phyloP scores from a whole-genome alignment of 2,888 invertebrate genomes.

The Dysmachus trigonus region DNA sequence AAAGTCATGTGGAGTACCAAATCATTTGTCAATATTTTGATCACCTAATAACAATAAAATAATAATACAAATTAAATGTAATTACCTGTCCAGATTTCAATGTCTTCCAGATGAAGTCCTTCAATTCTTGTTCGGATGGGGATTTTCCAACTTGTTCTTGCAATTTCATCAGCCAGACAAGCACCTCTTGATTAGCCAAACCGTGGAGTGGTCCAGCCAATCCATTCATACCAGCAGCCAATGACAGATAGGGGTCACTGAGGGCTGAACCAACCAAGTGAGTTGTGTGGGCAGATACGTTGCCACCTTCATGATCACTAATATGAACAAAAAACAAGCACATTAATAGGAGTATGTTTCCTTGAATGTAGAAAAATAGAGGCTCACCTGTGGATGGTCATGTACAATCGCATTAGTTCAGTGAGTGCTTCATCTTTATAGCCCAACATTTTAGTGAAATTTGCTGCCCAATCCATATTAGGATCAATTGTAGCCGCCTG shows the following conservation, averaged over 20 bases:
- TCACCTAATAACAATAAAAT: neutral
- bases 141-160: constrained; percentile 85
- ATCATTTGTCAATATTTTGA: neutral
- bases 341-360: neutral
- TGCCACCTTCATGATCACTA: constrained; percentile 87
- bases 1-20: too few relatives aligned
- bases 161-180: constrained; percentile 93
- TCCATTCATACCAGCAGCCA: constrained; percentile 87
- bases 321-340: neutral
- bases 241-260: constrained; percentile 86
- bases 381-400: constrained; percentile 76
- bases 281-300: constrained; percentile 88
- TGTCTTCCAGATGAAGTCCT: constrained; percentile 98
- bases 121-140: constrained; percentile 88
- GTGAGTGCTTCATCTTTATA: constrained; percentile 77
- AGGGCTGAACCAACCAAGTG: constrained; percentile 88
- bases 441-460: constrained; percentile 84
- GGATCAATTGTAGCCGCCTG: constrained; percentile 81
- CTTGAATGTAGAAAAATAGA: constrained; percentile 1
- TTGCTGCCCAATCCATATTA: constrained; percentile 84
- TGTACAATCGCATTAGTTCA: constrained; percentile 84
- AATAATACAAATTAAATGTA: neutral
- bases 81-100: constrained; percentile 78
- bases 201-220: constrained; percentile 90
- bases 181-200: constrained; percentile 90